Percentiles rank a stretch among this genome's conserved stretches.
Evolutionary conservation across 2,797 vertebrate species (phyloP).

Genomic region (Orientallactaga sibirica): DNA sequence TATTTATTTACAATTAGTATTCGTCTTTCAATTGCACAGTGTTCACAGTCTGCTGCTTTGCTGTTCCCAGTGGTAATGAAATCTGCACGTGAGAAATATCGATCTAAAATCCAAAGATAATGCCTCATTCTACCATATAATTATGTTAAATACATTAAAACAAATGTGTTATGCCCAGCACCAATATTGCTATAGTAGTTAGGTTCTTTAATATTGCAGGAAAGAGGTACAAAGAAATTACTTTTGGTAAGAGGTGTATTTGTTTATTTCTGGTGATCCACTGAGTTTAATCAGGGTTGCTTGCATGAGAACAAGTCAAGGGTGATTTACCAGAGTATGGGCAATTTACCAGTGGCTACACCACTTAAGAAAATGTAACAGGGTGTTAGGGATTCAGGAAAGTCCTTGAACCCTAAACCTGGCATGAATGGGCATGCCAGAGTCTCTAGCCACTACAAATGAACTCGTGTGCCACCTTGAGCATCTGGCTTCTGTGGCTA

Average conservation of each 20-base stretch:
- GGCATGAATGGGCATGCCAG: too few species aligned
- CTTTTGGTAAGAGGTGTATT: neutral
- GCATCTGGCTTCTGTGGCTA: too few species aligned
- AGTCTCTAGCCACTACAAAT: too few species aligned
- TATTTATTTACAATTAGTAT: conserved; percentile 68
- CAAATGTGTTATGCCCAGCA: conserved; percentile 11
- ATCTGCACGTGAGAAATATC: conserved; percentile 51
- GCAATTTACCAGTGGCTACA: too few species aligned
- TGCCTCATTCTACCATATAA: conserved; percentile 33
- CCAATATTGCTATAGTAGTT: conserved; percentile 6
- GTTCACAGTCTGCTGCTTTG: conserved; percentile 65
- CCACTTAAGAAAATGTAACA: too few species aligned
- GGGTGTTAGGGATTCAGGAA: too few species aligned
- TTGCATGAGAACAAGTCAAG: too few species aligned
- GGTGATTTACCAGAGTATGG: too few species aligned
- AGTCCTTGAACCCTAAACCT: too few species aligned
- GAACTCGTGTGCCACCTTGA: too few species aligned
- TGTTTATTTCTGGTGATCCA: too few species aligned
- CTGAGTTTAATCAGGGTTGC: too few species aligned
- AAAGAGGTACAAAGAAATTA: conserved; percentile 22
- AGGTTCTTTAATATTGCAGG: conserved; percentile 49
- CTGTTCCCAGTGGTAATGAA: conserved; percentile 38
- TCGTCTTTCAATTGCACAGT: conserved; percentile 54
- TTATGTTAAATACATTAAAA: conserved; percentile 41
- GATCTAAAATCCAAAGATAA: conserved; percentile 44